Conservation (phyloP, 2,113 vertebrate species). For the Oncorhynchus masou region DNA sequence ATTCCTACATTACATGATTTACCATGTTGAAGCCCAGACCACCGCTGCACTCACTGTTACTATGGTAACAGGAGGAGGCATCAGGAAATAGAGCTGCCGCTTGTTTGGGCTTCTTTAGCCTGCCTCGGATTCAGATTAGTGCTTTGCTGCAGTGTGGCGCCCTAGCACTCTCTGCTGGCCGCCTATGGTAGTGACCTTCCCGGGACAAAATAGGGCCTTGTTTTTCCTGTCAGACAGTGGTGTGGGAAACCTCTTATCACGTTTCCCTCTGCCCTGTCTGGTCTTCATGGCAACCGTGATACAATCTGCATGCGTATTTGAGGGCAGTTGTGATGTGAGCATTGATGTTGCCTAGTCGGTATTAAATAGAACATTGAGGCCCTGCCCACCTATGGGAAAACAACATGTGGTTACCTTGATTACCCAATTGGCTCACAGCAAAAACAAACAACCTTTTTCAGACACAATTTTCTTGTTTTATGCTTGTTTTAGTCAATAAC, state of each 20-base stretch:
- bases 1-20: neutral
- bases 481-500: too few species aligned
- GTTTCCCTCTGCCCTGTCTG: constrained; percentile 51
- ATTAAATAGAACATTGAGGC: neutral
- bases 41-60: constrained; percentile 29
- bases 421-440: too few species aligned
- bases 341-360: constrained; percentile 10
- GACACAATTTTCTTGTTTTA: too few species aligned
- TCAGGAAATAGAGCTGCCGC: constrained; percentile 48
- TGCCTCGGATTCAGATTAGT: constrained; percentile 20
- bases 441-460: too few species aligned
- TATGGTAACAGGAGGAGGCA: constrained; percentile 46
- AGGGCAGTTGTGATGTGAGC: constrained; percentile 24
- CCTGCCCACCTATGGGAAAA: too few species aligned
- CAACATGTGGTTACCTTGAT: too few species aligned
- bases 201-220: neutral
- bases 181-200: constrained; percentile 34
- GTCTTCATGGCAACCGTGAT: constrained; percentile 71
- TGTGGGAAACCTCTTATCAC: constrained; percentile 39
- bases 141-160: constrained; percentile 22
- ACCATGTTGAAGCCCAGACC: constrained; percentile 2
- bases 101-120: constrained; percentile 18
- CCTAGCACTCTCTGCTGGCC: constrained; percentile 66
- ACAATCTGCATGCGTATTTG: constrained; percentile 51
- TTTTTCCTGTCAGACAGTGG: constrained; percentile 5